Conservation (phyloP, 1,140 invertebrate species). For the Bradynema listronoti region DNA sequence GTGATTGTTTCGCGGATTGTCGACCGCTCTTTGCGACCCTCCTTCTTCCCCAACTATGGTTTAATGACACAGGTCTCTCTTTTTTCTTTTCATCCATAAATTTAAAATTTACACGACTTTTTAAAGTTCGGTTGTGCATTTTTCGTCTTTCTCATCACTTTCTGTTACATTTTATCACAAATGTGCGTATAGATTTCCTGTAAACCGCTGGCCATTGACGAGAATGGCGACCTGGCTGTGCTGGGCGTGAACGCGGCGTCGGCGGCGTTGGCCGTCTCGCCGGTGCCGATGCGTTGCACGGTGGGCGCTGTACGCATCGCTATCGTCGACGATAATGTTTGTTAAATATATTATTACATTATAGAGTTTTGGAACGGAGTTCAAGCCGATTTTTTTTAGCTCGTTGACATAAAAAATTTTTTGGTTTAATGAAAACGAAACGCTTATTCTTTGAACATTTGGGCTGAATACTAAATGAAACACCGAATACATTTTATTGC, state of each 20-base stretch:
- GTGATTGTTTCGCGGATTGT: slow-evolving; percentile 72
- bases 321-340: slow-evolving; percentile 64
- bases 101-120: slow-evolving; percentile 6
- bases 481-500: too few species aligned
- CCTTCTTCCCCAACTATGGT: slow-evolving; percentile 72
- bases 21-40: slow-evolving; percentile 78
- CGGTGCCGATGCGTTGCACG: slow-evolving; percentile 92
- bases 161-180: too few species aligned
- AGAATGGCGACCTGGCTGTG: slow-evolving; percentile 76
- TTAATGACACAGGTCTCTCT: slow-evolving; percentile 74
- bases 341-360: too few species aligned
- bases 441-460: too few species aligned
- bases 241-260: slow-evolving; percentile 90
- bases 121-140: too few species aligned
- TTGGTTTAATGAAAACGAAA: too few species aligned
- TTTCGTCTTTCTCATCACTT: too few species aligned
- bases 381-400: too few species aligned
- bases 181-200: slow-evolving; percentile 67
- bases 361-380: too few species aligned
- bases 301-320: slow-evolving; percentile 85
- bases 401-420: too few species aligned
- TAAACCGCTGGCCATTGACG: slow-evolving; percentile 84
- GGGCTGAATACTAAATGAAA: too few species aligned
- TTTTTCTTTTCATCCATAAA: too few species aligned
- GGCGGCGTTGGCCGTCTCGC: slow-evolving; percentile 80